phyloP scores from a whole-genome alignment of 92 coral and sea anemone genomes.

The Pocillopora grandis region DNA sequence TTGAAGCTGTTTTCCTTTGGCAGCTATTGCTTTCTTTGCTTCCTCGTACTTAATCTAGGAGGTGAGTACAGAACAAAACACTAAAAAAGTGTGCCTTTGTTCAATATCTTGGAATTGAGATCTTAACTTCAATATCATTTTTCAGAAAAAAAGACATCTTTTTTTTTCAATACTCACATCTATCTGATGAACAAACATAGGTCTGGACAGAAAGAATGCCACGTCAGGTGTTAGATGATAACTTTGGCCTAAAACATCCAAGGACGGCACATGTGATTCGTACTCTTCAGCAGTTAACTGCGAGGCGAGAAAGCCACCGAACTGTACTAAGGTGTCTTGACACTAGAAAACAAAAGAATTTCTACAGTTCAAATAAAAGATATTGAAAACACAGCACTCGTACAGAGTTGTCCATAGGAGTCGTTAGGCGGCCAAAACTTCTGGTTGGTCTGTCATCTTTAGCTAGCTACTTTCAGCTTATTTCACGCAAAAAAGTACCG shows the following conservation, averaged over 20 bases:
- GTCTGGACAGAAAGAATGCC: slow-evolving; percentile 94
- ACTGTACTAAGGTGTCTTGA: slow-evolving; percentile 60
- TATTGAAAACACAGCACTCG: neutral
- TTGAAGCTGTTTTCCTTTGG: slow-evolving; percentile 35
- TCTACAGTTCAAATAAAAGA: neutral
- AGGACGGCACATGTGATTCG: slow-evolving; percentile 79
- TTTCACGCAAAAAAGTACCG: no score
- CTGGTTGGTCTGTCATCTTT: no score
- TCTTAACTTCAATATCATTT: no score
- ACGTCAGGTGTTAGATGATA: slow-evolving; percentile 92
- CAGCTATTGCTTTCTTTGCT: slow-evolving; percentile 39
- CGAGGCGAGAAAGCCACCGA: slow-evolving; percentile 95
- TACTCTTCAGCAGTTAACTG: slow-evolving; percentile 95
- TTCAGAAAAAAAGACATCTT: neutral
- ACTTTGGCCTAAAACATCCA: slow-evolving; percentile 80
- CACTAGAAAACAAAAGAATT: slow-evolving; percentile 22
- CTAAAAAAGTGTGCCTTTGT: neutral
- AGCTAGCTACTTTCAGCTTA: no score
- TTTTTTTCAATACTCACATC: slow-evolving; percentile 48
- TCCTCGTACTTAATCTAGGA: slow-evolving; percentile 69
- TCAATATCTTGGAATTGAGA: no score
- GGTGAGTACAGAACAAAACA: neutral
- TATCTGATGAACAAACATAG: slow-evolving; percentile 94
- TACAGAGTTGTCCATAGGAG: no score
- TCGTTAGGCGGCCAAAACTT: no score